Percentiles rank a stretch among this genome's conserved stretches.
Conservation (phyloP, 2,888 invertebrate species). For the Azorinus chamasolen region DNA sequence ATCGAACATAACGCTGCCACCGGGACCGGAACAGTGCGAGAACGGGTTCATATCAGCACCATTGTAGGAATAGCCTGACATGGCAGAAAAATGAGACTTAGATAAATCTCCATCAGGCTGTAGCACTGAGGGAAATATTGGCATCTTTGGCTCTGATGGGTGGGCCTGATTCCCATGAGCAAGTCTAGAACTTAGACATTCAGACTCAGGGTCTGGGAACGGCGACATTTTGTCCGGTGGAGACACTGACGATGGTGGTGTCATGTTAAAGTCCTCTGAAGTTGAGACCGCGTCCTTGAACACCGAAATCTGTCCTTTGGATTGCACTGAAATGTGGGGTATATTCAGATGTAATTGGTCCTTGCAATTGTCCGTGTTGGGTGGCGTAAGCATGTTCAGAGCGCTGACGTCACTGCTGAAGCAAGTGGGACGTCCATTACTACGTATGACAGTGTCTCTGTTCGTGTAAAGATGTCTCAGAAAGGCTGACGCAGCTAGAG, state of each 20-base stretch:
- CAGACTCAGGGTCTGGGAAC: constrained; percentile 39
- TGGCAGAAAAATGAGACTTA: not conserved
- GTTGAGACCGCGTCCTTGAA: constrained; percentile 65
- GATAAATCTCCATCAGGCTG: not conserved
- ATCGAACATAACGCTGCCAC: constrained; percentile 7
- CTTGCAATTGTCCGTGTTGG: constrained; percentile 91
- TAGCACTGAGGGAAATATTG: not conserved
- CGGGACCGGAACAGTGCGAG: constrained; percentile 6
- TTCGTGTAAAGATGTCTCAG: constrained; percentile 96
- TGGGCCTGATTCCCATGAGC: not conserved
- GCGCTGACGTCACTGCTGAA: constrained; percentile 81
- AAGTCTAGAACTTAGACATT: not conserved
- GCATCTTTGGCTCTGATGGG: not conserved
- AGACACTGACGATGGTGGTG: constrained; percentile 98
- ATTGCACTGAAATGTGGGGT: constrained; percentile 66
- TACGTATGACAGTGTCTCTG: constrained; percentile 97
- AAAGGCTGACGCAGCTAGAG: constrained; percentile 95
- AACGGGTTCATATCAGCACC: constrained; percentile 1
- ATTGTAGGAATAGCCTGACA: constrained; percentile 1
- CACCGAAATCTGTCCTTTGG: constrained; percentile 40
- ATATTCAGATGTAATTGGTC: constrained; percentile 69
- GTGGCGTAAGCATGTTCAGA: constrained; percentile 95
- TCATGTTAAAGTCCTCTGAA: constrained; percentile 91
- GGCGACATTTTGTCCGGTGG: constrained; percentile 92
- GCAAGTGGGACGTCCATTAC: constrained; percentile 86